A percentile compares a stretch with the other conserved stretches of the same genome.
Conservation (phyloP, 2,113 vertebrate species). For the Pagrus major region DNA sequence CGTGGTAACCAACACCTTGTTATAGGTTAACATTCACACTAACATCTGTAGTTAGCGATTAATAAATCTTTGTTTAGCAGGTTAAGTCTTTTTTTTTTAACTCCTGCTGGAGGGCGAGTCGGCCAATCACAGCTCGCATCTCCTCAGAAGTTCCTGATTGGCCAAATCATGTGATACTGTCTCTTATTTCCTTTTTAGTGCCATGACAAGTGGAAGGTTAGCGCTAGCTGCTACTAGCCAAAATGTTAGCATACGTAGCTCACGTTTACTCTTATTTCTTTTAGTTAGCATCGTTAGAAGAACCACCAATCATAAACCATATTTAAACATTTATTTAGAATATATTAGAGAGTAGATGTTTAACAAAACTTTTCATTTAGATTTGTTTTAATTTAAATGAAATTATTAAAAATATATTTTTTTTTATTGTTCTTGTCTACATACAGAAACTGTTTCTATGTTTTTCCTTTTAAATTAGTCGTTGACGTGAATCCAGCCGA, state of each 20-base stretch:
- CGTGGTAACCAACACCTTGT: constrained; percentile 18
- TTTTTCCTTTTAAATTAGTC: background rate
- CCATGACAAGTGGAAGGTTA: constrained; percentile 44
- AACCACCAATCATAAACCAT: constrained; percentile 17
- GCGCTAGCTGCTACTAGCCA: background rate
- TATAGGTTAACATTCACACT: constrained; percentile 27
- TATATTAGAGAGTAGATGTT: constrained; percentile 25
- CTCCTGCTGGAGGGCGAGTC: background rate
- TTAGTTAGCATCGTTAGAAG: background rate
- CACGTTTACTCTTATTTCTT: background rate
- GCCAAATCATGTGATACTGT: constrained; percentile 7
- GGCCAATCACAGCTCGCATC: constrained; percentile 46
- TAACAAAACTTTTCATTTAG: background rate
- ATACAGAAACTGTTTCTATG: background rate
- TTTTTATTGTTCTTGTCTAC: background rate
- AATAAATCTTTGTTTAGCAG: background rate
- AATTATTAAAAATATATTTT: background rate
- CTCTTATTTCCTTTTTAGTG: constrained; percentile 23
- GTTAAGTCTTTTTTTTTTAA: background rate
- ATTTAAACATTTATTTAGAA: constrained; percentile 20
- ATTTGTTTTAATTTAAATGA: background rate
- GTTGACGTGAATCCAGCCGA: background rate
- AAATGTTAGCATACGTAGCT: background rate
- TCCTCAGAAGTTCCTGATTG: constrained; percentile 19
- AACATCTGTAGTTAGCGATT: background rate